Evolutionary conservation across 1,140 invertebrate genomes (phyloP).

Genomic region (Brachionus plicatilis): DNA sequence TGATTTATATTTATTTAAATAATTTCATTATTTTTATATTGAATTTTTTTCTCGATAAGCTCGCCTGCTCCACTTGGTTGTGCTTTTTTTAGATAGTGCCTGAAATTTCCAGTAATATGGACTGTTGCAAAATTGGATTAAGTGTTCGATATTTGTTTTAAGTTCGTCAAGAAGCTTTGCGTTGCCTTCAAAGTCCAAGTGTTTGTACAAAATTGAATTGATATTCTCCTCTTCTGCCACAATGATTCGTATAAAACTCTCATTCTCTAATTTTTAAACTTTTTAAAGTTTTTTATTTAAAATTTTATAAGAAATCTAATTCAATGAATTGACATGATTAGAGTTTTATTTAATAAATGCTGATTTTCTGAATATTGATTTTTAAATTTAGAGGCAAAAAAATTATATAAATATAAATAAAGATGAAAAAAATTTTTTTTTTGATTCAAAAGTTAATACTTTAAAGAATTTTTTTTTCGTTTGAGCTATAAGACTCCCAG

Average conservation of each 20-base stretch:
- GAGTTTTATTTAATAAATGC: no score
- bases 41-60: neutral
- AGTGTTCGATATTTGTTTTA: neutral
- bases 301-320: no score
- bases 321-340: no score
- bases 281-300: no score
- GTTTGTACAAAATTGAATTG: neutral
- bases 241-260: constrained; percentile 12
- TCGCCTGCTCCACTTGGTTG: neutral
- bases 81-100: neutral
- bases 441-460: no score
- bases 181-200: constrained; percentile 30
- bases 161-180: neutral
- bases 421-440: no score
- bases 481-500: no score
- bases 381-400: no score
- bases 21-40: neutral
- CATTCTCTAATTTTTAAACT: neutral
- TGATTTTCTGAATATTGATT: no score
- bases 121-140: constrained; percentile 20
- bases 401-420: no score
- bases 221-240: neutral
- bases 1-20: neutral
- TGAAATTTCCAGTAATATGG: neutral
- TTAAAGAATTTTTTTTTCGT: no score